Percentiles rank a stretch among this genome's conserved stretches.
Conservation (phyloP, 2,113 vertebrate species). For the Scopus umbretta region DNA sequence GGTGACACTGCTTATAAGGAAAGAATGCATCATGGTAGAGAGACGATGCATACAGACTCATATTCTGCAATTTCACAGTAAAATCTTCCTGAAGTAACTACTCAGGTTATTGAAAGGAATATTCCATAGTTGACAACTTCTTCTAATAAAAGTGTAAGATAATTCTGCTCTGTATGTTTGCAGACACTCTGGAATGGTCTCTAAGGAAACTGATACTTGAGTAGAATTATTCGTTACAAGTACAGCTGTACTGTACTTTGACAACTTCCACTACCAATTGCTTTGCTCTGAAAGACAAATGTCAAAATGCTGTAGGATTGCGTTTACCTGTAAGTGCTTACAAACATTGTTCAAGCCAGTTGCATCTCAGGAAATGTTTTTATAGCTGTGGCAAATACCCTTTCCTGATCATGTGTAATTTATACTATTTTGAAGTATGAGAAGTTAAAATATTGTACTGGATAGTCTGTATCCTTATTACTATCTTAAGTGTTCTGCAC, state of each 20-base stretch:
- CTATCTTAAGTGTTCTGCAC: background rate
- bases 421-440: background rate
- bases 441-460: background rate
- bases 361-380: background rate
- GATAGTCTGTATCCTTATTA: background rate
- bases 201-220: background rate
- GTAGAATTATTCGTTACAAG: background rate
- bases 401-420: background rate
- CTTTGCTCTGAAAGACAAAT: conserved; percentile 11
- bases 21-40: background rate
- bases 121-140: background rate
- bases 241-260: background rate
- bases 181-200: background rate
- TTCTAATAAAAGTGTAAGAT: background rate
- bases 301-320: background rate
- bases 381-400: background rate
- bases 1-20: background rate
- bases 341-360: background rate
- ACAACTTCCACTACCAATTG: background rate
- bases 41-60: background rate
- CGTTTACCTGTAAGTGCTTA: background rate
- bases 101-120: background rate
- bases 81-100: background rate
- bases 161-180: background rate
- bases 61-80: background rate